A percentile compares a stretch with the other conserved stretches of the same genome.
These are phyloP conservation scores for Steinernema carpocapsae DNA, from an alignment of 2,888 invertebrate genomes.

Conservation along the genomic window DNA sequence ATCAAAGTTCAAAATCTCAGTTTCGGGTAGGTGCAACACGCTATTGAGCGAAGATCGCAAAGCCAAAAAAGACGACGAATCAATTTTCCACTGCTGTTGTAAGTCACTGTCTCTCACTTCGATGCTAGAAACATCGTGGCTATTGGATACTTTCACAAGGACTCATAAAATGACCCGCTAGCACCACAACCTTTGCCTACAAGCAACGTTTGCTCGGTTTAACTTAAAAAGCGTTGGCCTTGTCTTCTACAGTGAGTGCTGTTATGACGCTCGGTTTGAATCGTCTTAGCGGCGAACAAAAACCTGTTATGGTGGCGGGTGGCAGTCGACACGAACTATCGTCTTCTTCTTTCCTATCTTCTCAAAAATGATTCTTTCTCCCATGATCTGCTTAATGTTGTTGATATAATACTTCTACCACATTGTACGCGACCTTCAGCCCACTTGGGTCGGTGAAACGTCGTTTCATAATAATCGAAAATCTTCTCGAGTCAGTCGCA, in stretches of 20 bases:
- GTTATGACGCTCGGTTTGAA: conserved; percentile 29
- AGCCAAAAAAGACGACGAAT: too few relatives aligned
- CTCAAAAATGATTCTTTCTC: conserved; percentile 28
- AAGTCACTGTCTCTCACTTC: too few relatives aligned
- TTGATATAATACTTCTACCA: conserved; percentile 23
- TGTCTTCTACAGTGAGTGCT: background rate
- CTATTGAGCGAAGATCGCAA: too few relatives aligned
- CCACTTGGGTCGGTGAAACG: background rate
- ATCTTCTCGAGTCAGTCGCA: too few relatives aligned
- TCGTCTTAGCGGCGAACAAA: conserved; percentile 29
- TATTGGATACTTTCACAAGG: too few relatives aligned
- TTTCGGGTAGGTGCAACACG: too few relatives aligned
- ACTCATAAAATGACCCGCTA: too few relatives aligned
- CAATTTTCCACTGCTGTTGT: too few relatives aligned
- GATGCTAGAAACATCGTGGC: too few relatives aligned
- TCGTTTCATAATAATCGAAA: background rate
- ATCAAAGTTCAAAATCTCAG: too few relatives aligned
- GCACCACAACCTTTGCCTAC: too few relatives aligned
- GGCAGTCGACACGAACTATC: conserved; percentile 33
- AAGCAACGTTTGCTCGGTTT: background rate
- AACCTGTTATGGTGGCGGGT: conserved; percentile 35
- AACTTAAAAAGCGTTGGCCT: background rate
- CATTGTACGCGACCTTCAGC: conserved; percentile 12
- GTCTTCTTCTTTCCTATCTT: conserved; percentile 24
- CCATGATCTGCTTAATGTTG: conserved; percentile 34